Base-by-base conservation (phyloP, 1,140 invertebrate species). In the Drosophila lini region DNA sequence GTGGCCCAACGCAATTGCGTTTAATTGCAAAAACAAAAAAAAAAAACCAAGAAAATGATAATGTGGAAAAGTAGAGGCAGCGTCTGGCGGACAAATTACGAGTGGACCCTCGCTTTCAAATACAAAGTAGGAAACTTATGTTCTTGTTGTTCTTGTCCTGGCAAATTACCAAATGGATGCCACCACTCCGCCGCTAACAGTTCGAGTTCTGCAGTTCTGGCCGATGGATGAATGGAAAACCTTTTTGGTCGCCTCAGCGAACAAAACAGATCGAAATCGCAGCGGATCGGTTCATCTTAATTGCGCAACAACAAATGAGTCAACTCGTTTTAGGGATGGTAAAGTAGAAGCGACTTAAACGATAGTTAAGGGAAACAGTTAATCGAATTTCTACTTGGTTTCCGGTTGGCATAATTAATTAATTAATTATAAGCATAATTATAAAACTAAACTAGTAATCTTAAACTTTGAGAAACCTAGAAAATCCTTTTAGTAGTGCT, bases 141-240 rank as follows among this genome's bases (percentile, higher is more conserved):
- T 57, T 58, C 55, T 36, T 57, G 42, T 48, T 41, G 60, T 25
- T 47, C n/a, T 69, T 31, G 42, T 60, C 63, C 73, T 88, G 82
- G 82, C 83, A 88, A 86, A 88, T 86, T 78, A 81, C 83, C 82
- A 80, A 84, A 79, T 69, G 83, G 62, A 60, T 38, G 58, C 70
- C 45, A 80, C 60, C 59, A 77, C 80, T 88, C 55, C 73, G 42
- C 52, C 73, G 45, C 73, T 55, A 59, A 82, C 64, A 73, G 70
- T 78, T 82, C 68, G 59, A 73, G 63, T 77, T 45, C 79, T 34
- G 42, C 32, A 31, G 45, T 80, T 73, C 79, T 31, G 34, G 28
- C 11, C 57, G 45, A 48, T 80, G 22, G 42, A 45, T 80, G 16
- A 58, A 57, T 62, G 42, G 62, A 55, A 34, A 55, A 53, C 47